A percentile compares a stretch with the other conserved stretches of the same genome.
Evolutionary conservation across 2,797 vertebrate genomes (phyloP).

Genomic region (Chelon labrosus): DNA sequence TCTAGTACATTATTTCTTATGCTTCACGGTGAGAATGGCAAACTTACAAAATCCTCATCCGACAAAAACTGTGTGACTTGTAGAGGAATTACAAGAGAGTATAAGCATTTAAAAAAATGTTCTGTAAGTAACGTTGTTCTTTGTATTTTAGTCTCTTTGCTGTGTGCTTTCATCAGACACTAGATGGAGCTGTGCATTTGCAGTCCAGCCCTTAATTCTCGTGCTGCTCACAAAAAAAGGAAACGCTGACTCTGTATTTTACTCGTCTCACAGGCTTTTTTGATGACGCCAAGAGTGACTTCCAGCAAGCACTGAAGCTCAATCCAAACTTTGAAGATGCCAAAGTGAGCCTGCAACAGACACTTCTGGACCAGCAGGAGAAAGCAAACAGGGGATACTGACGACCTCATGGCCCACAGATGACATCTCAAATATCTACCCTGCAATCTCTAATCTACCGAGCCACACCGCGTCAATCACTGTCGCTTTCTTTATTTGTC

Average conservation of each 20-base stretch:
- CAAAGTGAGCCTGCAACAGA: conserved; percentile 90
- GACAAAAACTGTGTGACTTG: too few relatives aligned
- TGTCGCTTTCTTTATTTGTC: neutral
- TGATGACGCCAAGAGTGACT: conserved; percentile 92
- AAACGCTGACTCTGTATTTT: conserved; percentile 13
- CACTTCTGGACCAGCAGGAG: conserved; percentile 89
- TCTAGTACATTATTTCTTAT: too few relatives aligned
- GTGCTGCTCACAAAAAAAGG: neutral
- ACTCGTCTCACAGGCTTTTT: conserved; percentile 87
- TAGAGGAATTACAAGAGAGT: neutral
- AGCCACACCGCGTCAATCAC: neutral
- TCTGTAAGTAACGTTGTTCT: neutral
- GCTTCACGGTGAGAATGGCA: too few relatives aligned
- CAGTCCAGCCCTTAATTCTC: neutral
- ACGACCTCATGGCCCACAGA: conserved; percentile 25
- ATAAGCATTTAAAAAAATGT: neutral
- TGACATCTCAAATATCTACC: neutral
- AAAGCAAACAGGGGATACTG: conserved; percentile 83
- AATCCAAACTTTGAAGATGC: conserved; percentile 95
- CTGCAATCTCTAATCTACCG: neutral
- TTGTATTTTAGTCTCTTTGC: neutral
- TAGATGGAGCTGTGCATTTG: conserved; percentile 65
- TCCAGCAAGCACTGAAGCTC: conserved; percentile 89
- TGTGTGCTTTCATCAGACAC: conserved; percentile 38
- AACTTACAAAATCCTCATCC: too few relatives aligned